Base-by-base conservation (phyloP, 2,113 vertebrate species). In the Vimba vimba region DNA sequence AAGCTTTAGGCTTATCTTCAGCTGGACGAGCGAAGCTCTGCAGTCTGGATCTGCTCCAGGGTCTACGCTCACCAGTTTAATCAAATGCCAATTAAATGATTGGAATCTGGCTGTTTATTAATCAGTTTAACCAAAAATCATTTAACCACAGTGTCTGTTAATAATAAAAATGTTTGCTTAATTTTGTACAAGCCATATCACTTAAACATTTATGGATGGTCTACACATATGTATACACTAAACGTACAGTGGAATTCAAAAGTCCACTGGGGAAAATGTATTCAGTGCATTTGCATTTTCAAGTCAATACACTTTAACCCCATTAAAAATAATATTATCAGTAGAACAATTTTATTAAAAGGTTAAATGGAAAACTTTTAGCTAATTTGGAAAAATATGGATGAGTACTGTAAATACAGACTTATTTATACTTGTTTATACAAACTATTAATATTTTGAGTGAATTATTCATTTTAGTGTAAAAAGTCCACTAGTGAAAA, bases 81-180 rank as follows among this genome's bases (percentile, higher is more conserved):
- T 83, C 82, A 83, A 83, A 74, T 39, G 30, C 21, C 82, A 83
- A 83, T 83, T 73, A 83, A 73, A 83, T 83, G 82, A 83, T 83
- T 83, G 47, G 50, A 74, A 83, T 83, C 82, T 73, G 68, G 6
- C 12, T 83, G 33, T 55, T 39, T 83, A 59, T 83, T 83, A 83
- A 83, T 74, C 82, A 83, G 47, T 73, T 59, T 71, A 17, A 39
- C 47, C 50, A 15, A 23, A 52, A 82, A 82, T 52, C 6, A 69
- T 69, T 52, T 68, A 33, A 52, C 39, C 25, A 52, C 25, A 25
- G 59, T 4, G 2, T 64, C 11, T 45, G 21, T 19, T 68, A 68
- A 66, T 80, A 81, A 52, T 4, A 3, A 25, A 82, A 50, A 1
- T 33, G 80, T 30, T 69, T 52, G 25, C 39, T 6, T 50, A 66